These are phyloP conservation scores for Nyleta sp. DNA, from an alignment of 2,888 invertebrate species.

Conservation along the genomic window DNA sequence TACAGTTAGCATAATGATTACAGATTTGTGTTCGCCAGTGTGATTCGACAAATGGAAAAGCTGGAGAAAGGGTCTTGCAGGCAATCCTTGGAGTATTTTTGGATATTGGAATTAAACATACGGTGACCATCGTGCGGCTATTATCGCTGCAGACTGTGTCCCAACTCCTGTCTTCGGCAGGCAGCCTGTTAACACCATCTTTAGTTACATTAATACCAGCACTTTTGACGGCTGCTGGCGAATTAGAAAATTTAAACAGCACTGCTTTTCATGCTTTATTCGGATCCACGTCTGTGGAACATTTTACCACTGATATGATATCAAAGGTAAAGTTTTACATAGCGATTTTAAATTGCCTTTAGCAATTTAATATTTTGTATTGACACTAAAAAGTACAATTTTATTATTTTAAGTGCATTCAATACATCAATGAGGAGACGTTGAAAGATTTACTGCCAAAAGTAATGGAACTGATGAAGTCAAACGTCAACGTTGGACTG, in stretches of 20 bases:
- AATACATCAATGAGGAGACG: slow-evolving; percentile 89
- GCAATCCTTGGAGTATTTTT: slow-evolving; percentile 92
- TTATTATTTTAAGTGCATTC: slow-evolving; percentile 83
- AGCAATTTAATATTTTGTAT: neutral
- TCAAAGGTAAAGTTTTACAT: slow-evolving; percentile 86
- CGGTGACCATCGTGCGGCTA: slow-evolving; percentile 90
- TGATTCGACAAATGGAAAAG: slow-evolving; percentile 88
- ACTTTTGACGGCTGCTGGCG: slow-evolving; percentile 93
- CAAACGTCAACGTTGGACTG: slow-evolving; percentile 91
- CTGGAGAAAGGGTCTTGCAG: slow-evolving; percentile 88
- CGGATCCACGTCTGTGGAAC: slow-evolving; percentile 88
- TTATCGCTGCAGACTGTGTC: slow-evolving; percentile 94
- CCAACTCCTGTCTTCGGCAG: slow-evolving; percentile 92
- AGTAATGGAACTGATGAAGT: slow-evolving; percentile 91
- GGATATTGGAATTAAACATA: slow-evolving; percentile 90
- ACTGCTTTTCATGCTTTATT: slow-evolving; percentile 91
- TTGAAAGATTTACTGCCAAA: slow-evolving; percentile 92
- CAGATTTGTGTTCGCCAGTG: slow-evolving; percentile 87
- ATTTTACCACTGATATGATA: slow-evolving; percentile 94
- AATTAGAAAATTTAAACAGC: slow-evolving; percentile 87
- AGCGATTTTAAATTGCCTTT: no score
- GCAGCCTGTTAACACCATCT: slow-evolving; percentile 91
- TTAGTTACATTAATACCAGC: slow-evolving; percentile 92
- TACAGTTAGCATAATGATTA: no score
- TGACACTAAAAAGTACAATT: slow-evolving; percentile 27